A percentile compares a stretch with the other conserved stretches of the same genome.
Conservation (phyloP, 2,797 vertebrate genomes). For the Poecilia velifera region DNA sequence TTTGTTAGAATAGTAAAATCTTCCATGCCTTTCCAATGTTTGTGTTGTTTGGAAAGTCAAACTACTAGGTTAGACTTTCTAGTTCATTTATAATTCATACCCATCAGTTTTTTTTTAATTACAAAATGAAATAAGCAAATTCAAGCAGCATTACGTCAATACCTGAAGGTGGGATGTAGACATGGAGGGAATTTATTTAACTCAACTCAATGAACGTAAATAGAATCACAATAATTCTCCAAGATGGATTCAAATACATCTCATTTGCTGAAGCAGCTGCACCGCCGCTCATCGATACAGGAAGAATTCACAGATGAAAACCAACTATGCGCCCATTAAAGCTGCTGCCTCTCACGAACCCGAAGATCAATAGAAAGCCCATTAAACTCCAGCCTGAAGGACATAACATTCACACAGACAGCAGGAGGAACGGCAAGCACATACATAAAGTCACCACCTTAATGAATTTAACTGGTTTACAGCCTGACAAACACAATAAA, state of each 20-base stretch:
- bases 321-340: constrained; percentile 23
- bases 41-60: not conserved
- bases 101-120: not conserved
- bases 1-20: not conserved
- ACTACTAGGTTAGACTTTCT: not conserved
- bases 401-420: constrained; percentile 27
- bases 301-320: constrained; percentile 34
- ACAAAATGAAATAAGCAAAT: not conserved
- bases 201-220: not conserved
- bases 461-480: constrained; percentile 10
- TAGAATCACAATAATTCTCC: not conserved
- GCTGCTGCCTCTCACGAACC: constrained; percentile 29
- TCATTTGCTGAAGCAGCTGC: not conserved
- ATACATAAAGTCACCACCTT: not conserved
- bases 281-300: not conserved
- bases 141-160: not conserved
- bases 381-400: constrained; percentile 45
- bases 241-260: not conserved
- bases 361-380: constrained; percentile 54
- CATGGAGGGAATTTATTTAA: not conserved
- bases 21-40: not conserved
- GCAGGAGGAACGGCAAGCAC: not conserved
- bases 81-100: not conserved
- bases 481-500: constrained; percentile 1
- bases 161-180: not conserved